Evolutionary conservation across 2,113 vertebrate genomes (phyloP).

Genomic region (Cariama cristata): DNA sequence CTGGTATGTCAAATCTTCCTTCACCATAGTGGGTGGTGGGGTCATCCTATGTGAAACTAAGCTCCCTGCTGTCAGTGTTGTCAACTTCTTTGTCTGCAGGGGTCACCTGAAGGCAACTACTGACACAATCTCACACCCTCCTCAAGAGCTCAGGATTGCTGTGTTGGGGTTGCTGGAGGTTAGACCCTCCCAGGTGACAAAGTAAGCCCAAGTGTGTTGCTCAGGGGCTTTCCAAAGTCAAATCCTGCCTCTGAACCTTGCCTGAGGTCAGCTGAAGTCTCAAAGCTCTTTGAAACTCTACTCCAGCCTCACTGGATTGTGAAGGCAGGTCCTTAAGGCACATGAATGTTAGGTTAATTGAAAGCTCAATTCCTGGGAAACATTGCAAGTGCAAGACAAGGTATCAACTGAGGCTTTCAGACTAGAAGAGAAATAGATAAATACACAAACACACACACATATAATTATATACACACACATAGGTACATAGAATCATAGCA

Average conservation of each 20-base stretch:
- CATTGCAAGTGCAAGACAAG: not conserved
- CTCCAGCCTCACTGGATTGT: not conserved
- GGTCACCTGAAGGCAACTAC: not conserved
- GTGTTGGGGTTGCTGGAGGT: not conserved
- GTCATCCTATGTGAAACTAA: not conserved
- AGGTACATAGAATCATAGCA: not conserved
- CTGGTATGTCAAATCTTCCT: not conserved
- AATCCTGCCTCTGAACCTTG: not conserved
- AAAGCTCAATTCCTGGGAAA: not conserved
- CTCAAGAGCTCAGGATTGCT: not conserved
- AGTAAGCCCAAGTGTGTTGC: not conserved
- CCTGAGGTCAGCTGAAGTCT: not conserved
- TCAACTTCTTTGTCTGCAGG: not conserved
- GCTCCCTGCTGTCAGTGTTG: not conserved
- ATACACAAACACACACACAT: not conserved
- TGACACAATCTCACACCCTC: not conserved
- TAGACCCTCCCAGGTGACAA: not conserved
- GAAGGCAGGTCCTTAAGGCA: not conserved
- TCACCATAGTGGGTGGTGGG: not conserved
- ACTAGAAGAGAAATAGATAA: not conserved
- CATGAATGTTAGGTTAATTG: not conserved
- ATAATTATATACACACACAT: not conserved
- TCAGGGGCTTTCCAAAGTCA: not conserved
- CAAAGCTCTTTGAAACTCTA: not conserved
- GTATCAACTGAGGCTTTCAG: not conserved